A percentile compares a stretch with the other conserved stretches of the same genome.
Evolutionary conservation across 1,140 invertebrate species (phyloP).

Genomic region (Pararge aegeria): DNA sequence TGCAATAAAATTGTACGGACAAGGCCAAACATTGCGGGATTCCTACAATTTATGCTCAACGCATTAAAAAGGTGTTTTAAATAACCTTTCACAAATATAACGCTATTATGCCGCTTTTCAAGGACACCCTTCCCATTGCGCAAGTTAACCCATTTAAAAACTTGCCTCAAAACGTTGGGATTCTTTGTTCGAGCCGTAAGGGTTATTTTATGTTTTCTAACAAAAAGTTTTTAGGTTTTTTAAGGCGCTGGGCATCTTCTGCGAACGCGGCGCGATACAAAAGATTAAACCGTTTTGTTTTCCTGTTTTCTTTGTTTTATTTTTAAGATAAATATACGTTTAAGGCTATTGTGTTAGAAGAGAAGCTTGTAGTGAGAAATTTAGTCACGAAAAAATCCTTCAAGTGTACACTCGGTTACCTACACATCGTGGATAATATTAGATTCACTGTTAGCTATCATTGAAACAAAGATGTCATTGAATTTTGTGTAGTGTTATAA

Average conservation of each 20-base stretch:
- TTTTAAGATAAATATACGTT: constrained; percentile 75
- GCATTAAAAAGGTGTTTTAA: constrained; percentile 47
- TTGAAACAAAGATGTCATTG: background rate
- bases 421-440: background rate
- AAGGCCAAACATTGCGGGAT: constrained; percentile 75
- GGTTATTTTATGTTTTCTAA: constrained; percentile 65
- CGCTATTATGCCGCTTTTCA: constrained; percentile 38
- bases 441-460: background rate
- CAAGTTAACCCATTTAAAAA: constrained; percentile 67
- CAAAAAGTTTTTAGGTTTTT: constrained; percentile 59
- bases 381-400: constrained; percentile 75
- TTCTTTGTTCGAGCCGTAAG: constrained; percentile 58
- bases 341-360: constrained; percentile 69
- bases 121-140: constrained; percentile 42
- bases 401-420: constrained; percentile 57
- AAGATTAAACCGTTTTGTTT: constrained; percentile 62
- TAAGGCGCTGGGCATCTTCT: constrained; percentile 55
- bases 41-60: constrained; percentile 54
- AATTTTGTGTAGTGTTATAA: background rate
- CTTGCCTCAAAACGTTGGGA: constrained; percentile 38
- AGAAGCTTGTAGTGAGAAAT: constrained; percentile 50
- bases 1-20: constrained; percentile 67
- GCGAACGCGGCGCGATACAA: constrained; percentile 66
- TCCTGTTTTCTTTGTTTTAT: constrained; percentile 63
- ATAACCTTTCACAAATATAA: constrained; percentile 31